These are phyloP conservation scores for Hippocampus mohnikei DNA, from an alignment of 2,113 vertebrate genomes.

Conservation along the genomic window DNA sequence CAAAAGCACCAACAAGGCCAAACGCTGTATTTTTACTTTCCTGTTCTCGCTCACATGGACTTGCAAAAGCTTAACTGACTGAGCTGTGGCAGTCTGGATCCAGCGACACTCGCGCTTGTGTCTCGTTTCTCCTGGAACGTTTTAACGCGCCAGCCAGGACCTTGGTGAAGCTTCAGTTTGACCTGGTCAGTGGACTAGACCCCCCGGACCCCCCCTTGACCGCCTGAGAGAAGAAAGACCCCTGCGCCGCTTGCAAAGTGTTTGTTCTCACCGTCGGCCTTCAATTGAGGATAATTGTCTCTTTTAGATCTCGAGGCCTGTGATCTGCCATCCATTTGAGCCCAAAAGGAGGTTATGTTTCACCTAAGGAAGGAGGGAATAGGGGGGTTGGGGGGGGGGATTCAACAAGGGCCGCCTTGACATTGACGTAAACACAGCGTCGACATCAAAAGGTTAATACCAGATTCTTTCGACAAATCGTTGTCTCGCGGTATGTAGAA, in stretches of 20 bases:
- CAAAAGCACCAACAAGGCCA: constrained; percentile 62
- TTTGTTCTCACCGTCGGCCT: constrained; percentile 73
- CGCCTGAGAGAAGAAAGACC: constrained; percentile 53
- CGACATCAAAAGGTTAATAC: constrained; percentile 31
- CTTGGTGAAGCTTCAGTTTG: constrained; percentile 44
- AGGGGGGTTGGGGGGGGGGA: constrained; percentile 5
- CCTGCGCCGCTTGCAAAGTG: constrained; percentile 66
- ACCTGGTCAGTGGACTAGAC: constrained; percentile 55
- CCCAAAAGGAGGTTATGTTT: constrained; percentile 62
- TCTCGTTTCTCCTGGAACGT: background rate
- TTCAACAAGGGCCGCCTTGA: constrained; percentile 46
- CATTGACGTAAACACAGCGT: constrained; percentile 36
- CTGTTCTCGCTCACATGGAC: constrained; percentile 18
- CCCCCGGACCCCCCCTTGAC: constrained; percentile 29
- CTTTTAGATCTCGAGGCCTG: constrained; percentile 71
- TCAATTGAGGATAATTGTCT: constrained; percentile 79
- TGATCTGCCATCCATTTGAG: constrained; percentile 76
- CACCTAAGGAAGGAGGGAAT: constrained; percentile 35
- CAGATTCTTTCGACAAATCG: constrained; percentile 14
- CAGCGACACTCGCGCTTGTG: constrained; percentile 56
- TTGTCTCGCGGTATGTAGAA: background rate
- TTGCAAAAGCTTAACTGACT: constrained; percentile 14
- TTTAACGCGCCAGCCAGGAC: constrained; percentile 14
- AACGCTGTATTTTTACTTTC: constrained; percentile 48
- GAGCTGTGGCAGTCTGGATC: background rate